Evolutionary conservation across 35 echinoderm and acorn worm species (phyloP).

Genomic region (Holothuria glaberrima): DNA sequence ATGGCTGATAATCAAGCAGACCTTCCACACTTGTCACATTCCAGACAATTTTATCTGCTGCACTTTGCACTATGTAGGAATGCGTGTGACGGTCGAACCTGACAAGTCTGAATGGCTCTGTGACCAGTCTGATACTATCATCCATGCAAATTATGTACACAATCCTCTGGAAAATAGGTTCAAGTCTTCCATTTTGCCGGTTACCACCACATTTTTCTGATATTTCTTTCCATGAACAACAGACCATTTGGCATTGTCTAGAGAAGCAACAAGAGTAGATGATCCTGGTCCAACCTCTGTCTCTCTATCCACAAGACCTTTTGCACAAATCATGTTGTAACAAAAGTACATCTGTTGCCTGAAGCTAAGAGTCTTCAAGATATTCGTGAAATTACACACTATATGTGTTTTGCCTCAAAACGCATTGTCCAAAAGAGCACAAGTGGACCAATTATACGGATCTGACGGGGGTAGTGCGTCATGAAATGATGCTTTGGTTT

Average conservation of each 20-base stretch:
- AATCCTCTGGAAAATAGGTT: slow-evolving; percentile 41
- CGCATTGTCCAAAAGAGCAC: slow-evolving; percentile 50
- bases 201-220: slow-evolving; percentile 21
- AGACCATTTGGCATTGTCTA: slow-evolving; percentile 18
- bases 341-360: slow-evolving; percentile 54
- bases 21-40: slow-evolving; percentile 12
- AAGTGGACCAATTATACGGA: slow-evolving; percentile 17
- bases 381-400: slow-evolving; percentile 68
- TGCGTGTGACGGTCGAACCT: slow-evolving; percentile 33
- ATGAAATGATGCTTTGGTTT: slow-evolving; percentile 62
- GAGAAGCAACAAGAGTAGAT: slow-evolving; percentile 8
- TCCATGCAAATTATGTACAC: not conserved
- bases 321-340: slow-evolving; percentile 10
- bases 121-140: slow-evolving; percentile 38
- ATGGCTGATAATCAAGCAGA: slow-evolving; percentile 49
- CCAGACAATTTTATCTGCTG: not conserved
- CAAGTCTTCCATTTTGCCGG: slow-evolving; percentile 15
- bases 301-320: not conserved
- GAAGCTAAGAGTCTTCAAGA: slow-evolving; percentile 42
- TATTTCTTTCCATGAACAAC: slow-evolving; percentile 10
- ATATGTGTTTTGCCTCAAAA: slow-evolving; percentile 61
- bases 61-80: slow-evolving; percentile 41
- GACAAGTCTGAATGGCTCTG: not conserved
- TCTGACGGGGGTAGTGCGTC: slow-evolving; percentile 36
- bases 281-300: slow-evolving; percentile 54